Percentiles rank a stretch among this genome's conserved stretches.
phyloP scores from a whole-genome alignment of 1,140 invertebrate species.

The Holcopasites calliopsidis region DNA sequence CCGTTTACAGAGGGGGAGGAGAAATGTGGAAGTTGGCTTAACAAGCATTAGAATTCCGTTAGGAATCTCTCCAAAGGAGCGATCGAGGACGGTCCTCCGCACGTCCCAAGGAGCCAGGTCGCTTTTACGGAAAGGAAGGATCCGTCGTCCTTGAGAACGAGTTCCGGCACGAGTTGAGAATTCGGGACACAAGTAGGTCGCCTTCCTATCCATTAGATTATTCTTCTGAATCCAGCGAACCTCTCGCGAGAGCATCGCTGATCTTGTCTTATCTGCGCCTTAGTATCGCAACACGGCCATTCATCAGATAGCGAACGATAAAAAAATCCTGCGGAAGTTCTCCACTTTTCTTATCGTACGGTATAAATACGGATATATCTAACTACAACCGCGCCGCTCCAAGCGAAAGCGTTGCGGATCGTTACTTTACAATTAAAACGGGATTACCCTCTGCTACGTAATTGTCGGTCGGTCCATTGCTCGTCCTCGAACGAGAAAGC shows the following conservation, averaged over 20 bases:
- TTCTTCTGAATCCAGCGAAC: not conserved
- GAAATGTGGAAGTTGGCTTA: not conserved
- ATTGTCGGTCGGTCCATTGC: not conserved
- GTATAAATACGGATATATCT: not conserved
- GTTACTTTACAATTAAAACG: no score
- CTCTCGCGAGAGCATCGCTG: not conserved
- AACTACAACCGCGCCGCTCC: no score
- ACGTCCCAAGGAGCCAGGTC: slow-evolving; percentile 5
- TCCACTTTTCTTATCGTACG: not conserved
- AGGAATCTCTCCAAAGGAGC: not conserved
- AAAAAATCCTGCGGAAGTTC: no score
- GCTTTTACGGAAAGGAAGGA: slow-evolving; percentile 27
- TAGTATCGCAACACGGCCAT: not conserved
- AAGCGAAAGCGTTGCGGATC: no score
- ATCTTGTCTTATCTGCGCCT: not conserved
- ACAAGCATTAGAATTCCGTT: not conserved
- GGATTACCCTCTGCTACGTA: not conserved
- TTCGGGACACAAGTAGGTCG: not conserved
- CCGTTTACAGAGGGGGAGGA: no score
- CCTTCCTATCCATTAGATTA: not conserved
- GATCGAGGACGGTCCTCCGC: not conserved
- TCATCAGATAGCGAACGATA: not conserved
- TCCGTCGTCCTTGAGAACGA: slow-evolving; percentile 51
- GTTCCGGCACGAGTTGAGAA: slow-evolving; percentile 32
- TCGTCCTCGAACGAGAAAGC: not conserved